Evolutionary conservation across 2,797 vertebrate species (phyloP).

Genomic region (Acipenser oxyrinchus): DNA sequence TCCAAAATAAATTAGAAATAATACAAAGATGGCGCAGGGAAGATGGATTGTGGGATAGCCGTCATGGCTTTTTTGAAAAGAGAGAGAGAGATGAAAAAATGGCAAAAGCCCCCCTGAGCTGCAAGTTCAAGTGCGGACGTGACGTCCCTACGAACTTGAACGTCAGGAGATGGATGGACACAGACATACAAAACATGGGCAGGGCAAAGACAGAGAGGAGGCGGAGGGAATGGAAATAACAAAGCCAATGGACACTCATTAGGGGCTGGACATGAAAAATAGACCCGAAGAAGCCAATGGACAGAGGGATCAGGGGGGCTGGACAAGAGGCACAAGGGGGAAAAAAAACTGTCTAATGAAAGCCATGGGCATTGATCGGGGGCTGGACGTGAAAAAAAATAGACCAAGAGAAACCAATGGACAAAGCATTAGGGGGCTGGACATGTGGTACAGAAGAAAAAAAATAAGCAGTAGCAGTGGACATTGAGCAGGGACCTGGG

Average conservation of each 20-base stretch:
- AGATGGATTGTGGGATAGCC: conserved; percentile 97
- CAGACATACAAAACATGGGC: conserved; percentile 98
- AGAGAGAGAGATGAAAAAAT: conserved; percentile 82
- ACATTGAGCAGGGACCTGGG: conserved; percentile 35
- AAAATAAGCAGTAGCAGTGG: conserved; percentile 41
- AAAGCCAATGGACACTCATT: conserved; percentile 98
- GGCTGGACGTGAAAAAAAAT: conserved; percentile 54
- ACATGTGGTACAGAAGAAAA: conserved; percentile 32
- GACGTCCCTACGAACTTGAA: conserved; percentile 99
- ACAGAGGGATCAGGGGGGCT: conserved; percentile 72
- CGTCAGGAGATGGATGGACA: conserved; percentile 98
- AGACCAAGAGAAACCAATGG: conserved; percentile 58
- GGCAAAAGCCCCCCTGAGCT: conserved; percentile 95
- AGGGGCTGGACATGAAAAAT: conserved; percentile 85
- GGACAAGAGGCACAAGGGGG: conserved; percentile 59
- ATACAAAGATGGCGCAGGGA: conserved; percentile 97
- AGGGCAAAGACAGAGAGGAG: conserved; percentile 85
- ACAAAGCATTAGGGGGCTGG: conserved; percentile 57
- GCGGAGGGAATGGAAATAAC: conserved; percentile 87
- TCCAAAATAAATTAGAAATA: conserved; percentile 98
- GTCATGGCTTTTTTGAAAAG: conserved; percentile 87
- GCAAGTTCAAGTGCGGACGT: conserved; percentile 99
- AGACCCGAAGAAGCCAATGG: conserved; percentile 82
- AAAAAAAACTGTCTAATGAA: conserved; percentile 51
- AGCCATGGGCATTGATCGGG: conserved; percentile 51